Evolutionary conservation across 2,888 invertebrate species (phyloP), one percentile per base, ranked within the genome.

Genomic region (Zaprionus lineosus): DNA sequence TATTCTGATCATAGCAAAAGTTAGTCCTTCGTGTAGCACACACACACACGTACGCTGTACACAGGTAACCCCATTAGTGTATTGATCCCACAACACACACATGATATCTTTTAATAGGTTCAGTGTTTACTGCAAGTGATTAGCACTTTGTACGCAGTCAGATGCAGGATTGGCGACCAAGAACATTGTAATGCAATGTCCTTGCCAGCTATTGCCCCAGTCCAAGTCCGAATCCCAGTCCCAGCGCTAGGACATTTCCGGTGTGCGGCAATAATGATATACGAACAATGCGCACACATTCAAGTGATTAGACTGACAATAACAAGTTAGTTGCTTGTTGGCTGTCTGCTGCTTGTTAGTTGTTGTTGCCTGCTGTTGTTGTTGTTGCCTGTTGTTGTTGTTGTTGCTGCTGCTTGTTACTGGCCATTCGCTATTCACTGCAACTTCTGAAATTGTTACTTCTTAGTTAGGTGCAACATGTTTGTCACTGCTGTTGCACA

Each of bases 251-350:
- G 24, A 67, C 33, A 67, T 60, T 67, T 65, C 53, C 53, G 64
- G 59, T 50, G 48, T 41, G 58, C 21, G 28, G 33, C 51, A 39
- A 59, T 64, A 66, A 67, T 60, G 67, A 66, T 67, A 39, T 47
- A 56, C n/a, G 66, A 60, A 66, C 71, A 74, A 67, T 76, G 74
- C 50, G 52, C 47, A 47, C 36, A 43, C 48, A 31, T 57, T 58
- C 50, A 28, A 59, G 55, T 59, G 70, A 73, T 75, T 77, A 53
- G 70, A 57, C 34, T 61, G 74, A 55, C 66, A 74, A 82, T 69
- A 81, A 81, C 74, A 82, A 77, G 31, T 70, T 53, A 40, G 60
- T 76, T 62, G 43, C 39, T 37, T 33, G 31, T 28, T 8, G 8
- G 3, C 18, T 14, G 16, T 48, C 43, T 9, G 9, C 18, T 34